Conservation (phyloP, 2,888 invertebrate genomes). For the Oscheius sp. region DNA sequence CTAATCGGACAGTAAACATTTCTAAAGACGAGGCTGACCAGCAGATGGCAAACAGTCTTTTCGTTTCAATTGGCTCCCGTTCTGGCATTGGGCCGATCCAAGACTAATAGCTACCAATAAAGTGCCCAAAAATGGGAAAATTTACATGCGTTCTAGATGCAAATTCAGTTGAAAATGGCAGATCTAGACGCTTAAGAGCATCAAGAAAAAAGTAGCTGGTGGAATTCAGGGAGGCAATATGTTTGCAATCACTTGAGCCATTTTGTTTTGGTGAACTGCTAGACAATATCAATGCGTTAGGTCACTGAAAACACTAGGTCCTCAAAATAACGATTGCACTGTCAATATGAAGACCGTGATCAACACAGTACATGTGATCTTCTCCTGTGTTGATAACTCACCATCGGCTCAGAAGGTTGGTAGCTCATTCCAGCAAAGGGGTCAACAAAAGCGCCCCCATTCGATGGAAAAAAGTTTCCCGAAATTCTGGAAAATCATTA, state of each 20-base stretch:
- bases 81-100: too few relatives aligned
- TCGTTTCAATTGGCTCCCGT: too few relatives aligned
- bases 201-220: not conserved
- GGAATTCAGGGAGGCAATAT: not conserved
- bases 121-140: not conserved
- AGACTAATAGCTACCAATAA: not conserved
- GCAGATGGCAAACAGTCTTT: slow-evolving; percentile 14
- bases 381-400: not conserved
- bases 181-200: not conserved
- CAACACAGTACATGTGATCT: not conserved
- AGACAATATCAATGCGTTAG: not conserved
- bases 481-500: too few relatives aligned
- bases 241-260: not conserved
- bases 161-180: not conserved
- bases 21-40: not conserved
- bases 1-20: not conserved
- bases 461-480: not conserved
- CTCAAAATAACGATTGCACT: not conserved
- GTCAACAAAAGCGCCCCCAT: not conserved
- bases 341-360: not conserved
- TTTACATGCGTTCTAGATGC: not conserved
- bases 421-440: too few relatives aligned
- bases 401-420: not conserved
- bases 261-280: not conserved
- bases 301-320: too few relatives aligned